These are phyloP conservation scores for Gisinianus flammeolus DNA, from an alignment of 2,888 invertebrate species.

Conservation along the genomic window DNA sequence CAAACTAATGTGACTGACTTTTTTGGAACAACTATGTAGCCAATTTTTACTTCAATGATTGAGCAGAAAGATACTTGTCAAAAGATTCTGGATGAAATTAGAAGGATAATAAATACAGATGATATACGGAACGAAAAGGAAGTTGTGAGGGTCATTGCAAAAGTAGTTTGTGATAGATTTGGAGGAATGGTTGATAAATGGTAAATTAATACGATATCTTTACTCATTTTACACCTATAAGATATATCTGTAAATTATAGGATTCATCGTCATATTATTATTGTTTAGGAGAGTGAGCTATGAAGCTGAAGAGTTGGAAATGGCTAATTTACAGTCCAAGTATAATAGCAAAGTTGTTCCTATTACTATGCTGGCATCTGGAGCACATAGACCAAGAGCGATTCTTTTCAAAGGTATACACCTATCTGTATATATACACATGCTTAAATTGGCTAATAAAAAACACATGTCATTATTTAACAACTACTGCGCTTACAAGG, in stretches of 20 bases:
- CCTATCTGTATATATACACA: not conserved
- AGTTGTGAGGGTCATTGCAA: conserved; percentile 48
- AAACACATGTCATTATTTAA: too few relatives aligned
- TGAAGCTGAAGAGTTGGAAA: conserved; percentile 51
- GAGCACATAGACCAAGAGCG: conserved; percentile 63
- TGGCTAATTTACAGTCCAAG: conserved; percentile 50
- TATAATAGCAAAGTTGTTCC: conserved; percentile 50
- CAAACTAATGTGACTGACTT: not conserved
- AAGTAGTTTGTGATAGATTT: conserved; percentile 45
- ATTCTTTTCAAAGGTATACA: conserved; percentile 65
- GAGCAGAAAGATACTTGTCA: conserved; percentile 1
- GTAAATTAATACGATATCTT: too few relatives aligned
- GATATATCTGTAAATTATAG: too few relatives aligned
- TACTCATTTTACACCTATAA: too few relatives aligned
- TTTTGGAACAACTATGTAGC: conserved; percentile 23
- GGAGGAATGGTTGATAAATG: conserved; percentile 54
- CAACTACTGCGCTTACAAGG: too few relatives aligned
- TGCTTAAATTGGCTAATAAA: too few relatives aligned
- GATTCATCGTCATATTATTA: conserved; percentile 44
- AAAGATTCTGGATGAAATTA: conserved; percentile 23
- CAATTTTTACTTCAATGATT: conserved; percentile 20
- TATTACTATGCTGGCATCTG: conserved; percentile 48
- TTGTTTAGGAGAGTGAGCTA: too few relatives aligned
- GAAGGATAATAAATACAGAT: conserved; percentile 11
- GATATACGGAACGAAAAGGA: conserved; percentile 42